Conservation (phyloP, 1,140 invertebrate species). For the Brachionus plicatilis region DNA sequence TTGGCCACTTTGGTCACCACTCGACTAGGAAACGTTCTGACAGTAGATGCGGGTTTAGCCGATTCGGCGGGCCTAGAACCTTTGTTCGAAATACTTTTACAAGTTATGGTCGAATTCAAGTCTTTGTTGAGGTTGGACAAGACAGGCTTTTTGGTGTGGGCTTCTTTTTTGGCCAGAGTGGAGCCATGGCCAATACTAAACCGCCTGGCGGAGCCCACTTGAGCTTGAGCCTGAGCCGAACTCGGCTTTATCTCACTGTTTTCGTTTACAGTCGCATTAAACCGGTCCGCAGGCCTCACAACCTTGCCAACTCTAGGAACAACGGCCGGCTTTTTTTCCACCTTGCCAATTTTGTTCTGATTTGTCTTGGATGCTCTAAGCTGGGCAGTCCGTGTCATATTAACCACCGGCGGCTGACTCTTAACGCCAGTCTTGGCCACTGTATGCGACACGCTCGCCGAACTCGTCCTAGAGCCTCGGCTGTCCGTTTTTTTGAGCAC, state of each 20-base stretch:
- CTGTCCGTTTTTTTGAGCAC: neutral
- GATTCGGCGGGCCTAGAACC: neutral
- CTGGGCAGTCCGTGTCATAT: neutral
- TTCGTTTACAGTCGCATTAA: slow-evolving; percentile 16
- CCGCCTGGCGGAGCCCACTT: neutral
- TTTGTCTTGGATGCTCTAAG: neutral
- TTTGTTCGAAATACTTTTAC: neutral
- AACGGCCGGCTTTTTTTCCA: neutral
- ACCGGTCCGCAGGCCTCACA: neutral
- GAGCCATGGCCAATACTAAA: neutral
- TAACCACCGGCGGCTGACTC: neutral
- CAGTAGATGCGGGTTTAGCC: neutral
- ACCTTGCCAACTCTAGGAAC: neutral
- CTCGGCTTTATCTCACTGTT: neutral
- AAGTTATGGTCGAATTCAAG: neutral
- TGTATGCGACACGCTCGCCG: neutral
- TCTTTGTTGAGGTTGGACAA: neutral
- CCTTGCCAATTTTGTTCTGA: neutral
- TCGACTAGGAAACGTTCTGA: neutral
- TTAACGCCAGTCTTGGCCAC: neutral
- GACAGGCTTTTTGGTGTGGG: neutral
- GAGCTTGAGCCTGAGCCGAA: neutral
- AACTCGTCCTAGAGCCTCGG: neutral
- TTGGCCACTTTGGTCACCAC: neutral
- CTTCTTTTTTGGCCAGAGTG: neutral